Conservation (phyloP, 2,113 vertebrate species). For the Anarhynchus alexandrinus region DNA sequence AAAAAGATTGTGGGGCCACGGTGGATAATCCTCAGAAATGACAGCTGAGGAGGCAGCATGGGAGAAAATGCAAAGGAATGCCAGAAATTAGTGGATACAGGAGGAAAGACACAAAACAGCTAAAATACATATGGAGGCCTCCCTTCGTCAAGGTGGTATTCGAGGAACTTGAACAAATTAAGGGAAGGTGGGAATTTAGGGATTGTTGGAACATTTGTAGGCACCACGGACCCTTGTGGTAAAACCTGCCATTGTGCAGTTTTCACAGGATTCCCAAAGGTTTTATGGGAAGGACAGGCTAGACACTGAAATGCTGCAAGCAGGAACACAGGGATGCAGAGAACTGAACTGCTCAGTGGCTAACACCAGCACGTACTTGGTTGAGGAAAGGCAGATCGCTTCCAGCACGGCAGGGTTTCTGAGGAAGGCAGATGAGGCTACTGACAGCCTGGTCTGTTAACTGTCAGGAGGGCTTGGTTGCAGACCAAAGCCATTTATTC, state of each 20-base stretch:
- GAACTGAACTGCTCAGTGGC: neutral
- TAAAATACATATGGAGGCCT: neutral
- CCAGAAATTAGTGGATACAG: neutral
- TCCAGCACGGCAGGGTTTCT: neutral
- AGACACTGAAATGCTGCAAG: neutral
- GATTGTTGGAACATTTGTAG: fast-evolving
- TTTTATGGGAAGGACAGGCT: neutral
- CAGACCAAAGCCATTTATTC: neutral
- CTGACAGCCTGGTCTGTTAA: neutral
- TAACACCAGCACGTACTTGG: neutral
- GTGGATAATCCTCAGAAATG: neutral
- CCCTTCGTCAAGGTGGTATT: neutral
- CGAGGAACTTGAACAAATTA: neutral
- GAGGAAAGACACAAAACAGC: neutral
- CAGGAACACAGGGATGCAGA: neutral
- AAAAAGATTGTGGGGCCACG: neutral
- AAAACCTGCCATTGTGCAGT: neutral
- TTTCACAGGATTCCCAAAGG: neutral
- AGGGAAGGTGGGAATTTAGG: neutral
- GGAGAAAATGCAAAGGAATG: neutral
- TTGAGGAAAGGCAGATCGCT: neutral
- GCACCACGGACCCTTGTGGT: neutral
- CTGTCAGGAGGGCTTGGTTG: neutral
- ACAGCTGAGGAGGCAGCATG: neutral
- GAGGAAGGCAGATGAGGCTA: neutral